Conservation (phyloP, 2,888 invertebrate species). For the Selenia dentaria region DNA sequence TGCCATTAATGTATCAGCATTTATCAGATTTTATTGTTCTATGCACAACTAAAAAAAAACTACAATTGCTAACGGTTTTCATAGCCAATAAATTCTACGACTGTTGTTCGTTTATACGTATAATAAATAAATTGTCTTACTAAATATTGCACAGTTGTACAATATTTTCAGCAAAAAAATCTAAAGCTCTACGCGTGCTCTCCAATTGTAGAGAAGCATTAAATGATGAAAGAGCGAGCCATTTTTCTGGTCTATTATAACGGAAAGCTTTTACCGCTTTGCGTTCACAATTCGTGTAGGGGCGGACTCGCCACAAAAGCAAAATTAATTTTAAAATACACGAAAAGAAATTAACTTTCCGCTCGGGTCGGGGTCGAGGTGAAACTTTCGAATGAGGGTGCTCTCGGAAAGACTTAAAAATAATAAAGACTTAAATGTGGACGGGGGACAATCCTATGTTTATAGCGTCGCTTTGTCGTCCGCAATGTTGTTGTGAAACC, state of each 20-base stretch:
- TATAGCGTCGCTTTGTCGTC: slow-evolving; percentile 40
- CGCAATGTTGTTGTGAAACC: slow-evolving; percentile 31
- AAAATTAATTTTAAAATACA: slow-evolving; percentile 83
- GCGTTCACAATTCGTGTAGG: slow-evolving; percentile 69
- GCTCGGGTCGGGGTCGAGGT: slow-evolving; percentile 60
- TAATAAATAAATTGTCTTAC: not conserved
- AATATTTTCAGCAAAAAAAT: slow-evolving; percentile 11
- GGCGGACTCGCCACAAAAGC: slow-evolving; percentile 72
- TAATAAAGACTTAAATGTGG: slow-evolving; percentile 71
- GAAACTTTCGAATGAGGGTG: slow-evolving; percentile 74
- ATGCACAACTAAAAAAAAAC: slow-evolving; percentile 1
- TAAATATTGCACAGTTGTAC: not conserved
- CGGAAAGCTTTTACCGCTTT: slow-evolving; percentile 71
- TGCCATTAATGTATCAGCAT: slow-evolving; percentile 27
- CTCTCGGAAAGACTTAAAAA: slow-evolving; percentile 76
- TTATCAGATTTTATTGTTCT: slow-evolving; percentile 44
- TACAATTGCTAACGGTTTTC: slow-evolving; percentile 36
- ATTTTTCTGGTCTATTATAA: slow-evolving; percentile 66
- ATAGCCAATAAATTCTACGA: slow-evolving; percentile 1
- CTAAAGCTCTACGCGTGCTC: slow-evolving; percentile 18
- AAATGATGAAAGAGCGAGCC: slow-evolving; percentile 55
- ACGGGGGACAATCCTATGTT: slow-evolving; percentile 53
- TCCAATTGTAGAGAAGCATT: slow-evolving; percentile 53
- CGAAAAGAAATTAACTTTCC: slow-evolving; percentile 83
- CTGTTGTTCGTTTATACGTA: not conserved